Conservation (phyloP, 2,888 invertebrate genomes). For the Trachelus tabidus region DNA sequence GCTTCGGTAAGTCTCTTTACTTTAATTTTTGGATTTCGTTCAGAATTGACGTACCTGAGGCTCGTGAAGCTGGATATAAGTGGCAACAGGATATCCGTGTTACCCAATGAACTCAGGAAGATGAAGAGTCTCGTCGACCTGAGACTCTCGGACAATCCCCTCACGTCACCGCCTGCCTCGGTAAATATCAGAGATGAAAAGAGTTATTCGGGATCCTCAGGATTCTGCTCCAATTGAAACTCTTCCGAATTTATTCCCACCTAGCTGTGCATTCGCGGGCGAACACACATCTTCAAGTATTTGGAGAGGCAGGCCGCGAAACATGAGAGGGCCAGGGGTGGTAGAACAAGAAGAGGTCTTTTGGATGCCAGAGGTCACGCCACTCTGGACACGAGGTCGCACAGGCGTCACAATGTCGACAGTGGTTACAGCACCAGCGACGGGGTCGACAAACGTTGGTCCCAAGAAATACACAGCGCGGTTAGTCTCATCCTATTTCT, state of each 20-base stretch:
- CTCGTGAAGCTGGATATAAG: conserved; percentile 89
- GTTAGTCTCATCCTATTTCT: conserved; percentile 50
- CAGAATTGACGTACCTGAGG: conserved; percentile 88
- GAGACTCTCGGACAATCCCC: conserved; percentile 87
- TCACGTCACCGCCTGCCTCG: conserved; percentile 91
- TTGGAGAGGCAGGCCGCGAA: conserved; percentile 89
- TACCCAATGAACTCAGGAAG: conserved; percentile 88
- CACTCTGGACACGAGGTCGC: conserved; percentile 66
- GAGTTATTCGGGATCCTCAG: neutral
- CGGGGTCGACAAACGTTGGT: conserved; percentile 85
- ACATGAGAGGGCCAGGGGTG: conserved; percentile 69
- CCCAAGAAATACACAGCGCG: conserved; percentile 75
- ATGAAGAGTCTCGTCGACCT: conserved; percentile 88
- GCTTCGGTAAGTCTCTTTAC: neutral
- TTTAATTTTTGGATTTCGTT: conserved; percentile 39
- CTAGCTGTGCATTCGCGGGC: conserved; percentile 89
- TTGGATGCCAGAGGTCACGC: conserved; percentile 69
- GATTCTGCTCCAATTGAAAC: neutral
- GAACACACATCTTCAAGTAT: conserved; percentile 95
- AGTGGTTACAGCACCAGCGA: conserved; percentile 92
- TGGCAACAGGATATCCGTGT: conserved; percentile 87
- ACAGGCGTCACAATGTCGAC: conserved; percentile 83
- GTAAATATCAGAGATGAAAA: conserved; percentile 70
- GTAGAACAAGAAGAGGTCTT: conserved; percentile 67
- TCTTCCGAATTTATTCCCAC: conserved; percentile 28